Base-by-base conservation (phyloP, 1,140 invertebrate genomes). In the Sarcophaga bullata region DNA sequence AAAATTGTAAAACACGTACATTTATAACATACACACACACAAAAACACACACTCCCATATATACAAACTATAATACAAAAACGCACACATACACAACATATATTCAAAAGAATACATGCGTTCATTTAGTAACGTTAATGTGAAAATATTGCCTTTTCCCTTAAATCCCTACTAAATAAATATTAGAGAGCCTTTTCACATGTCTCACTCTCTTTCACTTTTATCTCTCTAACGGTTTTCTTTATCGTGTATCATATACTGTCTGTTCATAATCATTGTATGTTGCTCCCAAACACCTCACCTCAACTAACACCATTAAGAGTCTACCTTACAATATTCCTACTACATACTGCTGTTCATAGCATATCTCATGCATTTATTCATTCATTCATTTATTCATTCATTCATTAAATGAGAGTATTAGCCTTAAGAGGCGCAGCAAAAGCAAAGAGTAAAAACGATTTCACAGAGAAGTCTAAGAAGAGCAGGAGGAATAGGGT, bases 111-210 rank as follows among this genome's bases (percentile, higher is more conserved):
- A n/a, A n/a, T 15, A 58, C n/a, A 68, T 68, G 62, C 62, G 62
- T 68, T 68, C 62, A 68, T 68, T n/a, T 83, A 87, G 25, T 86
- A 87, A 87, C 86, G 86, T 88, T 85, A 84, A 85, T 85, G 84
- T 85, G 85, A 84, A 84, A 84, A 83, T 73, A 73, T 78, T 80
- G 49, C 86, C 87, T 17, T 58, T 62, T 68, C 10, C 54, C n/a
- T 52, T 17, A 17, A 25, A 17, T 54, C 49, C 49, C 54, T 9
- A 37, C 80, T 48, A 25, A 54, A 37, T 50, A 25, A 15, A 81
- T 76, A 15, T 47, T 76, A 15, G 46, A 48, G 19, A 19, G 19
- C 19, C 19, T 10, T 25, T 68, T 37, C 25, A 37, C 1, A 37
- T 37, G n/a, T 25, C 54, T 68, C 19, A 68, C 13, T 15, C 58